These are phyloP conservation scores for Punctoribates punctum DNA, from an alignment of 2,888 invertebrate genomes.

Conservation along the genomic window DNA sequence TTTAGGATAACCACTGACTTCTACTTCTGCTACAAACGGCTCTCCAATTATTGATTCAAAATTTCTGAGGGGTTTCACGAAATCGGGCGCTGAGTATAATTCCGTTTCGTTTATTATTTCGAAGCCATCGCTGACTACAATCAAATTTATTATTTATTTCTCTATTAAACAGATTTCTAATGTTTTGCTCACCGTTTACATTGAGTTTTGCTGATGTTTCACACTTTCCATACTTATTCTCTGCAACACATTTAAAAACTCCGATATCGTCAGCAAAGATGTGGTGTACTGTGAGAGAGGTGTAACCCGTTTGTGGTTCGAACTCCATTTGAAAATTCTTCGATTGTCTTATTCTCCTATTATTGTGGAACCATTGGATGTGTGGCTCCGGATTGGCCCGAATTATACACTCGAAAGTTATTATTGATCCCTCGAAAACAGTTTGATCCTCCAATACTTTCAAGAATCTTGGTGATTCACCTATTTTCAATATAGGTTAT, in stretches of 20 bases:
- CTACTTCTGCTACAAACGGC: slow-evolving; percentile 48
- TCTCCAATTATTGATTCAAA: slow-evolving; percentile 44
- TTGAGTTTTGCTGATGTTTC: slow-evolving; percentile 64
- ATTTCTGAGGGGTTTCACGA: slow-evolving; percentile 45
- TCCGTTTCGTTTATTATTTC: slow-evolving; percentile 47
- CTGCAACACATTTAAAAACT: slow-evolving; percentile 80
- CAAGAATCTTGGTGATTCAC: slow-evolving; percentile 68
- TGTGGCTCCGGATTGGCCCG: slow-evolving; percentile 57
- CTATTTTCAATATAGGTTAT: too few species aligned
- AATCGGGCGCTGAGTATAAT: slow-evolving; percentile 46
- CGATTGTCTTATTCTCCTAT: slow-evolving; percentile 50
- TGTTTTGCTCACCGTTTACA: slow-evolving; percentile 47
- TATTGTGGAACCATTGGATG: slow-evolving; percentile 52
- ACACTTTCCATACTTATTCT: slow-evolving; percentile 80
- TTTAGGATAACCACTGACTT: slow-evolving; percentile 48
- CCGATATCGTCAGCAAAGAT: slow-evolving; percentile 75
- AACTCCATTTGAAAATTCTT: slow-evolving; percentile 45
- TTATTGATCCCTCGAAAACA: slow-evolving; percentile 86
- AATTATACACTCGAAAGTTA: slow-evolving; percentile 71
- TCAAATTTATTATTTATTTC: neutral
- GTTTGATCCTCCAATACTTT: slow-evolving; percentile 79
- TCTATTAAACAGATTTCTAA: neutral
- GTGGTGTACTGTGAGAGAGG: slow-evolving; percentile 46
- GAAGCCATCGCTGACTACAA: slow-evolving; percentile 43
- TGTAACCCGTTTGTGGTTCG: slow-evolving; percentile 45